phyloP scores from a whole-genome alignment of 1,140 invertebrate genomes.

The Brachionus calyciflorus region DNA sequence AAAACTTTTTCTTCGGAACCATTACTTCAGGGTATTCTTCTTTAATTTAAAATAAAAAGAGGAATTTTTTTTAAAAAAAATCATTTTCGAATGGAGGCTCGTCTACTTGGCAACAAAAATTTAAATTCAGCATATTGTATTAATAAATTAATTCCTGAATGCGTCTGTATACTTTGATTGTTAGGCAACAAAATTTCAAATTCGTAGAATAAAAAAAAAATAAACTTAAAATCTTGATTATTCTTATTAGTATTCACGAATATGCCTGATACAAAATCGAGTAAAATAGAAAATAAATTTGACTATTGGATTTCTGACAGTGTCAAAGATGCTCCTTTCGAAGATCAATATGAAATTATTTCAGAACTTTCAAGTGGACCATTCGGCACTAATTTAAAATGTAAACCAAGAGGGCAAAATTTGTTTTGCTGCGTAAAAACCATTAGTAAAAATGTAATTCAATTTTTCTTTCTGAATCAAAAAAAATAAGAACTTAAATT shows the following conservation, averaged over 20 bases:
- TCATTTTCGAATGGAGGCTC: not conserved
- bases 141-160: not conserved
- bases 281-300: slow-evolving; percentile 7
- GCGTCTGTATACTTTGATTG: slow-evolving; percentile 3
- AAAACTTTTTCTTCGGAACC: too few relatives aligned
- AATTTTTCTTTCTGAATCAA: too few relatives aligned
- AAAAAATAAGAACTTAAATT: not conserved
- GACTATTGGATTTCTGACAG: slow-evolving; percentile 41
- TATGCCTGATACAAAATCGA: slow-evolving; percentile 43
- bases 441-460: slow-evolving; percentile 14
- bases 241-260: not conserved
- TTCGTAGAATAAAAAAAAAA: not conserved
- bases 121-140: slow-evolving; percentile 26
- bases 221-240: not conserved
- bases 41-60: not conserved
- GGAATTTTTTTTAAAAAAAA: not conserved
- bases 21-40: too few relatives aligned
- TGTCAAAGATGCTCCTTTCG: slow-evolving; percentile 26
- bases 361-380: slow-evolving; percentile 42
- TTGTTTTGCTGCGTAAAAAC: slow-evolving; percentile 28
- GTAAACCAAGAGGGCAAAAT: slow-evolving; percentile 40
- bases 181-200: not conserved
- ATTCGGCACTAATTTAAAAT: slow-evolving; percentile 30
- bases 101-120: not conserved
- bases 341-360: slow-evolving; percentile 27